phyloP scores from a whole-genome alignment of 2,888 invertebrate genomes.

The Melanargia galathea region DNA sequence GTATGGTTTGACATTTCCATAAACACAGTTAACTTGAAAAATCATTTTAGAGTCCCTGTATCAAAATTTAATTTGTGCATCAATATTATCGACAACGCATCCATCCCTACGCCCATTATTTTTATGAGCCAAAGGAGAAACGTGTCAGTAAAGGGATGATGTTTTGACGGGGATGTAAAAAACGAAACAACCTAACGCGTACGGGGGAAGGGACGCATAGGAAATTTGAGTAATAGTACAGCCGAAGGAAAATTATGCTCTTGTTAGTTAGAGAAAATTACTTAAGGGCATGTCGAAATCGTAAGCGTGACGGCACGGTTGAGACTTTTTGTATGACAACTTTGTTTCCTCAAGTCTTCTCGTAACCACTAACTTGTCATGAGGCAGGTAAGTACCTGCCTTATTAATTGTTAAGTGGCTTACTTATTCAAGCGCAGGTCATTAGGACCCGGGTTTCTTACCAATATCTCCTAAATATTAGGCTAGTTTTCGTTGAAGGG shows the following conservation, averaged over 20 bases:
- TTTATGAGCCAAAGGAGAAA: constrained; percentile 51
- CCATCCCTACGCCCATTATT: constrained; percentile 48
- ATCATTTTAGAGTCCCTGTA: no score
- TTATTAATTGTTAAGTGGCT: no score
- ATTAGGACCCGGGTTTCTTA: no score
- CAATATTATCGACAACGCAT: constrained; percentile 34
- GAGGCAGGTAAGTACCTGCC: no score
- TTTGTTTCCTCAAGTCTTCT: no score
- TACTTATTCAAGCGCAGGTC: no score
- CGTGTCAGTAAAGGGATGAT: constrained; percentile 44
- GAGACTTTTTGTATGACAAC: not conserved
- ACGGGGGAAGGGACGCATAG: constrained; percentile 42
- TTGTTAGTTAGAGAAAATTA: constrained; percentile 32
- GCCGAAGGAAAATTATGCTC: constrained; percentile 25
- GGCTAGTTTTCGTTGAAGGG: no score
- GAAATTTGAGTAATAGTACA: constrained; percentile 42
- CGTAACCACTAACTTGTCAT: no score
- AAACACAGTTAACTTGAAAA: not conserved
- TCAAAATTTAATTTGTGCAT: constrained; percentile 15
- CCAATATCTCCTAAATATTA: no score
- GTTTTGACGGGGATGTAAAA: constrained; percentile 49
- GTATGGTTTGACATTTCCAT: no score
- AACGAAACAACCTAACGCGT: constrained; percentile 46
- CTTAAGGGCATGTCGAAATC: not conserved
- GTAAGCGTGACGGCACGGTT: constrained; percentile 3